phyloP scores from a whole-genome alignment of 2,797 vertebrate species.

The Etheostoma nigrum region DNA sequence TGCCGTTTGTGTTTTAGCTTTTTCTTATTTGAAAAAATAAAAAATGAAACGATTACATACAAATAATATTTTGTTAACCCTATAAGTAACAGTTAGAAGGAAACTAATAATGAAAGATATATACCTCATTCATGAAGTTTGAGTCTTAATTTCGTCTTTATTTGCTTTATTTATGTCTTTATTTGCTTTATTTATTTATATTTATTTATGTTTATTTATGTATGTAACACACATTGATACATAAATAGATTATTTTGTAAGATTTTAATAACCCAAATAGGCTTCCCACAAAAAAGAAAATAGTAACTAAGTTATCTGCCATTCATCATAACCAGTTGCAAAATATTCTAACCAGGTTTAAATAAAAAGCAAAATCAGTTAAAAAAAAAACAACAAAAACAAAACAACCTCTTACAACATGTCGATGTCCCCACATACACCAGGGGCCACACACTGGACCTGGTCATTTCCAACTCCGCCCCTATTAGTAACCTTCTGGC shows the following conservation, averaged over 20 bases:
- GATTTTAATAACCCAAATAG: no score
- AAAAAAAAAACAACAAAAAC: no score
- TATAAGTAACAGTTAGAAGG: background rate
- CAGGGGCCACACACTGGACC: no score
- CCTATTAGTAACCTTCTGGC: no score
- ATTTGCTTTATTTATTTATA: background rate
- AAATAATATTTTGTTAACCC: background rate
- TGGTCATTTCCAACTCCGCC: no score
- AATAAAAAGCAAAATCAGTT: no score
- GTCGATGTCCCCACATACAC: no score
- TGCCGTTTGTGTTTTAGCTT: background rate
- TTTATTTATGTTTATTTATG: no score
- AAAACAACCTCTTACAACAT: background rate
- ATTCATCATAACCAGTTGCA: background rate
- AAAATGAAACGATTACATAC: background rate
- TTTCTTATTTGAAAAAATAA: background rate
- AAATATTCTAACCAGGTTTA: no score
- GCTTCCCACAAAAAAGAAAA: background rate
- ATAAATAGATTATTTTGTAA: no score
- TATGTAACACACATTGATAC: background rate
- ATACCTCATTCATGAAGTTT: background rate
- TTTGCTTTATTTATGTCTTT: background rate
- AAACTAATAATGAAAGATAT: background rate
- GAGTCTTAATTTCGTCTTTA: background rate
- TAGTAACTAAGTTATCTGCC: background rate